These are phyloP conservation scores for Antechinus stuartii DNA, from an alignment of 2,113 vertebrate genomes.

Conservation along the genomic window DNA sequence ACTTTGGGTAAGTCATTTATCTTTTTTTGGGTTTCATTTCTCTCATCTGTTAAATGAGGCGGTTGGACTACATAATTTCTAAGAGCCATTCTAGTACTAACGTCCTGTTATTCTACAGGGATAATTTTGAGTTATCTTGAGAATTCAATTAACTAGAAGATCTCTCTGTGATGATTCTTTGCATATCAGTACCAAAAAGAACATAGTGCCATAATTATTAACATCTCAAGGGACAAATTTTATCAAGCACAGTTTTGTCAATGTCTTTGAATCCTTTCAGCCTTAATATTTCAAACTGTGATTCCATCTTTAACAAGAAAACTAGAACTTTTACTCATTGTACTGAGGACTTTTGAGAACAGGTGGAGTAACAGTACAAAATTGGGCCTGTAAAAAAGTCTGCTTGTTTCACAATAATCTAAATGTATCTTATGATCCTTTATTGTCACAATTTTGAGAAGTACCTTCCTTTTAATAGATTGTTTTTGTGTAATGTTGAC, in stretches of 20 bases:
- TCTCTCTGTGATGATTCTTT: neutral
- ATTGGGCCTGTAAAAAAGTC: neutral
- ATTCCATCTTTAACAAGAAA: neutral
- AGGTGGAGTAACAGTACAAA: neutral
- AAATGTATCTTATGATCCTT: neutral
- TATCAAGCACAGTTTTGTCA: neutral
- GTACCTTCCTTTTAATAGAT: neutral
- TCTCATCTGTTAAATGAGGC: neutral
- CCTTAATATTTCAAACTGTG: neutral
- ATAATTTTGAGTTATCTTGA: neutral
- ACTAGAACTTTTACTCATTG: neutral
- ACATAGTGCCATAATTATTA: neutral
- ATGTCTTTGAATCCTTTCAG: neutral
- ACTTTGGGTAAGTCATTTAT: neutral
- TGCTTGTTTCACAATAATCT: neutral
- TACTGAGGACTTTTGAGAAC: neutral
- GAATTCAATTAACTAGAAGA: slow-evolving; percentile 8
- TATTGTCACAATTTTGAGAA: neutral
- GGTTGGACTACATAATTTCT: neutral
- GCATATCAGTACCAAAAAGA: neutral
- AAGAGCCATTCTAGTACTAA: neutral
- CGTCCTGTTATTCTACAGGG: neutral
- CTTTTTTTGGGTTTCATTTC: neutral
- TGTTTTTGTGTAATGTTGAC: neutral
- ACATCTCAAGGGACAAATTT: neutral